phyloP scores from a whole-genome alignment of 2,797 vertebrate genomes.

The Agapornis canus region DNA sequence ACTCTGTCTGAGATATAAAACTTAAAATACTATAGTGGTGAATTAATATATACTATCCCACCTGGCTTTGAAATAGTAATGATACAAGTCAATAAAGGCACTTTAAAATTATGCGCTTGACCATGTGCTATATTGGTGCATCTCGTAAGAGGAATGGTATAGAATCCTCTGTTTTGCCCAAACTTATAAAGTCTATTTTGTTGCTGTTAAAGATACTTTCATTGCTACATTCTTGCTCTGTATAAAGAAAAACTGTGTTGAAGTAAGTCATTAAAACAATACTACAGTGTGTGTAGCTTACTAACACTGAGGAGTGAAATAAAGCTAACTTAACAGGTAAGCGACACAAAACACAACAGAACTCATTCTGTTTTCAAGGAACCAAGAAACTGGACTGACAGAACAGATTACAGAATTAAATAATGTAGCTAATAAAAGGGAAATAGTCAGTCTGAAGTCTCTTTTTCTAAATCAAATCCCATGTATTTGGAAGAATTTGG shows the following conservation, averaged over 20 bases:
- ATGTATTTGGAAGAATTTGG: background rate
- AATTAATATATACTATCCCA: background rate
- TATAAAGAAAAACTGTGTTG: background rate
- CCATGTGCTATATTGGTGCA: no score
- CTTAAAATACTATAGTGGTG: background rate
- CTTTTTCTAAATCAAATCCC: background rate
- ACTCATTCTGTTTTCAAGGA: background rate
- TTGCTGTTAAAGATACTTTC: background rate
- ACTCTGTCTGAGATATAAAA: background rate
- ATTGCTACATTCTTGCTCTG: background rate
- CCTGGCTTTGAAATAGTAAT: background rate
- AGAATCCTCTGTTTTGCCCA: background rate
- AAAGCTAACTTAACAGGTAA: background rate
- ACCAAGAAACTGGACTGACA: background rate
- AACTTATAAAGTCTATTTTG: background rate
- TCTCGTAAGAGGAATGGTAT: background rate
- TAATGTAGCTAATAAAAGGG: background rate
- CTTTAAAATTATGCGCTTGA: background rate
- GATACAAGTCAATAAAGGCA: background rate
- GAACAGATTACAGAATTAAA: background rate
- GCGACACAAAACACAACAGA: background rate
- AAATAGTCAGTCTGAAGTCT: background rate
- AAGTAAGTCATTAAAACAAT: background rate
- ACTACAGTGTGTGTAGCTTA: background rate
- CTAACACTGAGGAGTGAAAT: background rate